phyloP scores from a whole-genome alignment of 2,113 vertebrate species.

The Puntigrus tetrazona region DNA sequence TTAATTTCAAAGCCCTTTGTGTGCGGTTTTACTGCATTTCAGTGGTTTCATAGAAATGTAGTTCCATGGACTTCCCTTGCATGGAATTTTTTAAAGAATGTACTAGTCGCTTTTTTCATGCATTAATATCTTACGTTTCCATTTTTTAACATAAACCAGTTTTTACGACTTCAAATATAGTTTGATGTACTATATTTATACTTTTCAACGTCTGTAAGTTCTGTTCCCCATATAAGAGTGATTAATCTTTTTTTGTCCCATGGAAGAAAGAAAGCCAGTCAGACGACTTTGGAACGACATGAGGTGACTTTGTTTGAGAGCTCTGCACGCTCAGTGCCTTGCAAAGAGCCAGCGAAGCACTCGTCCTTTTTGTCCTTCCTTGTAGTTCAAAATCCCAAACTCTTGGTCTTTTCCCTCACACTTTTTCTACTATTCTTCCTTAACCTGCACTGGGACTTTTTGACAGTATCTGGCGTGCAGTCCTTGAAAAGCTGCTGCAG shows the following conservation, averaged over 20 bases:
- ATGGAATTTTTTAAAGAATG: too few relatives aligned
- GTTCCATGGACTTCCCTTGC: too few relatives aligned
- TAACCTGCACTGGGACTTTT: conserved; percentile 4
- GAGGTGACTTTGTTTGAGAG: neutral
- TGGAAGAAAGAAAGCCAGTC: neutral
- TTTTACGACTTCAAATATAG: neutral
- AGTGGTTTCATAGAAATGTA: too few relatives aligned
- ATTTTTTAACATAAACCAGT: neutral
- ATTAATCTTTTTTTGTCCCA: neutral
- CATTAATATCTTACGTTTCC: neutral
- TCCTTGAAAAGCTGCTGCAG: conserved; percentile 62
- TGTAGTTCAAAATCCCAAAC: neutral
- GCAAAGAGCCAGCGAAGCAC: neutral
- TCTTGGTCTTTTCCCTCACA: conserved; percentile 8
- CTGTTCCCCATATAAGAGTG: neutral
- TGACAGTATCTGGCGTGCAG: conserved; percentile 49
- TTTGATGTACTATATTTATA: neutral
- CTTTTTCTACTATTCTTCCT: neutral
- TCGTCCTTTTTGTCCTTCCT: neutral
- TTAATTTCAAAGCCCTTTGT: too few relatives aligned
- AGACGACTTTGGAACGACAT: neutral
- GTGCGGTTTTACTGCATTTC: too few relatives aligned
- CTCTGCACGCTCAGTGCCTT: neutral
- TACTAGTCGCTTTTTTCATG: too few relatives aligned
- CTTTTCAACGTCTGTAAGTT: neutral